Conservation (phyloP, 2,113 vertebrate genomes). For the Peromyscus leucopus region DNA sequence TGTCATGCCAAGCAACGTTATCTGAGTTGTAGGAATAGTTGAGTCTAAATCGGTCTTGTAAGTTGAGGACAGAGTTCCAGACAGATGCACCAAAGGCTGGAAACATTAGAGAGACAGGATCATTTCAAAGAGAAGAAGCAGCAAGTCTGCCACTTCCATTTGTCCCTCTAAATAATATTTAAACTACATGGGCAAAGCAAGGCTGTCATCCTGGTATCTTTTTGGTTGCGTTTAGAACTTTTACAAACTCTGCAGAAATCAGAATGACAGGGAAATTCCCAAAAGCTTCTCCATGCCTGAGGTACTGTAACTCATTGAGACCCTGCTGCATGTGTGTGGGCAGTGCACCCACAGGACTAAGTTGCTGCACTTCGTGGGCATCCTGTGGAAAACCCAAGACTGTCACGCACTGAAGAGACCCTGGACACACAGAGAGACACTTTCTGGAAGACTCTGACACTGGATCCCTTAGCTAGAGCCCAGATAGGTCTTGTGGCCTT, state of each 20-base stretch:
- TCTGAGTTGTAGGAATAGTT: not conserved
- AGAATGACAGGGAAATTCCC: slow-evolving; percentile 1
- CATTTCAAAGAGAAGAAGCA: slow-evolving; percentile 24
- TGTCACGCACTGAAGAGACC: not conserved
- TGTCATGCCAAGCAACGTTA: not conserved
- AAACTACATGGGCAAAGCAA: slow-evolving; percentile 5
- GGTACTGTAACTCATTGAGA: not conserved
- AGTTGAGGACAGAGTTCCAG: not conserved
- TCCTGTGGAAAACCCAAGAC: not conserved
- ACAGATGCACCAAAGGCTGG: not conserved
- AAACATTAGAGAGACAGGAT: slow-evolving; percentile 23
- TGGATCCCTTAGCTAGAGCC: not conserved
- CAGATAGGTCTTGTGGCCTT: not conserved
- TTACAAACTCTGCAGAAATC: slow-evolving; percentile 40
- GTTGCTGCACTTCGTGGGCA: not conserved
- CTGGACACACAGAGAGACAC: not conserved
- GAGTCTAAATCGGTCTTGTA: slow-evolving; percentile 1
- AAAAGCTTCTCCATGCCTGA: not conserved
- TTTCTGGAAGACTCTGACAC: slow-evolving; percentile 28
- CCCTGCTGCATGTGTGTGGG: not conserved
- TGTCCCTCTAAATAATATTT: not conserved
- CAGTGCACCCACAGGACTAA: not conserved
- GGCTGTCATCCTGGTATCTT: not conserved
- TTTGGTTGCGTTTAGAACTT: not conserved
- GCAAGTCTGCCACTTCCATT: not conserved